Conservation (phyloP, 1,140 invertebrate species). For the Eciton burchellii region DNA sequence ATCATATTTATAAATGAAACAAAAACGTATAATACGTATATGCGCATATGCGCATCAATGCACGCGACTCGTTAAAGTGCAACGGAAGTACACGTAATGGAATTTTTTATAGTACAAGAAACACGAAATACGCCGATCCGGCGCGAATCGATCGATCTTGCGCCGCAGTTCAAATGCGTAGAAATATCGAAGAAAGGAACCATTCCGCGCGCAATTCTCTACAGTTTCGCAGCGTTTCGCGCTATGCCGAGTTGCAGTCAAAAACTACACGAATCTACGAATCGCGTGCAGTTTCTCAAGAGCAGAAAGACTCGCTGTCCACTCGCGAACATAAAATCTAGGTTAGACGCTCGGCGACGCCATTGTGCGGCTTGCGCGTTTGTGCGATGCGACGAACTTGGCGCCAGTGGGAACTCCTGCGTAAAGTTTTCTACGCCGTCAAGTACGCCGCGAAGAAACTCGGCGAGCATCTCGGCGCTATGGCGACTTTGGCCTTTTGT, state of each 20-base stretch:
- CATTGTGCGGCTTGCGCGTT: slow-evolving; percentile 50
- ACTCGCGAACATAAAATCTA: slow-evolving; percentile 39
- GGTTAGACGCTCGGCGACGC: slow-evolving; percentile 51
- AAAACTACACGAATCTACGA: no score
- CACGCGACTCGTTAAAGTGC: no score
- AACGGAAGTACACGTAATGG: no score
- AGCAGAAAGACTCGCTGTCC: slow-evolving; percentile 27
- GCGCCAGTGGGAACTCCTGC: slow-evolving; percentile 46
- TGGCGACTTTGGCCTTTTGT: slow-evolving; percentile 30
- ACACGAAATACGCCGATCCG: neutral
- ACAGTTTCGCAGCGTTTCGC: no score
- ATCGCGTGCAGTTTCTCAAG: slow-evolving; percentile 43
- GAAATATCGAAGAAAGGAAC: no score
- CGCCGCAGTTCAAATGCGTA: no score
- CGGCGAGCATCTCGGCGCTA: neutral
- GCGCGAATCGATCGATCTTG: neutral
- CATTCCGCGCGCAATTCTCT: no score
- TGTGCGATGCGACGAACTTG: slow-evolving; percentile 36
- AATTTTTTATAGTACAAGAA: neutral
- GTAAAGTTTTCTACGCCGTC: slow-evolving; percentile 50
- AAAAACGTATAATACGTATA: no score
- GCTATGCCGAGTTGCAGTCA: no score
- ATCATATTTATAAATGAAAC: no score
- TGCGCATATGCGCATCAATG: no score
- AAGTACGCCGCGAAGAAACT: slow-evolving; percentile 9